These are phyloP conservation scores for Brachymystax lenok DNA, from an alignment of 2,797 vertebrate genomes.

Conservation along the genomic window DNA sequence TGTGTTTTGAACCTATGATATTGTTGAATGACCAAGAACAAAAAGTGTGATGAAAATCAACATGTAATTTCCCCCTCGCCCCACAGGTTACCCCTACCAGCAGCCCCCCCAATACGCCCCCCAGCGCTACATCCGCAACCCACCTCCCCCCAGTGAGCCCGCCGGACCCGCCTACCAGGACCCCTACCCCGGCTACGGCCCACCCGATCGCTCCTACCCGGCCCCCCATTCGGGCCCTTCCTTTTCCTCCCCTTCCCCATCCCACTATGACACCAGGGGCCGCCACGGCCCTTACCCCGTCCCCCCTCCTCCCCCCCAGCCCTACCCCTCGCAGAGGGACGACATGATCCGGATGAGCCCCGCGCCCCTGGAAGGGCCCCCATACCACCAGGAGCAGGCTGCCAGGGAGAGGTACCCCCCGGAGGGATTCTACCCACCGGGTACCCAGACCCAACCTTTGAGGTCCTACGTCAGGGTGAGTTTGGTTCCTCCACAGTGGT, in stretches of 20 bases:
- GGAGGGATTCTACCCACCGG: slow-evolving; percentile 86
- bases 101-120: slow-evolving; percentile 82
- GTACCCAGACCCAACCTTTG: slow-evolving; percentile 84
- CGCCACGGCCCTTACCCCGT: slow-evolving; percentile 79
- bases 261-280: slow-evolving; percentile 83
- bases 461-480: slow-evolving; percentile 87
- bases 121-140: slow-evolving; percentile 87
- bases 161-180: slow-evolving; percentile 86
- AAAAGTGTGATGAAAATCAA: not conserved
- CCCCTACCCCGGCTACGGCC: slow-evolving; percentile 83
- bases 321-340: slow-evolving; percentile 85
- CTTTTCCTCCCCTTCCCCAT: slow-evolving; percentile 85
- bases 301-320: slow-evolving; percentile 82
- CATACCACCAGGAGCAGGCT: slow-evolving; percentile 84
- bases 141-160: slow-evolving; percentile 81
- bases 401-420: slow-evolving; percentile 87
- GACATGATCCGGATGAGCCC: slow-evolving; percentile 90
- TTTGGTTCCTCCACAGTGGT: not conserved
- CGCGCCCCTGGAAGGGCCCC: slow-evolving; percentile 85
- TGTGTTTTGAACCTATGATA: not conserved
- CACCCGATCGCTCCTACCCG: slow-evolving; percentile 85
- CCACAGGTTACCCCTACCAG: slow-evolving; percentile 88
- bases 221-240: slow-evolving; percentile 79
- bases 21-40: not conserved
- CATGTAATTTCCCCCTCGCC: slow-evolving; percentile 28